A percentile compares a stretch with the other conserved stretches of the same genome.
phyloP scores from a whole-genome alignment of 2,888 invertebrate species.

The Kuschelorhynchus macadamiae region DNA sequence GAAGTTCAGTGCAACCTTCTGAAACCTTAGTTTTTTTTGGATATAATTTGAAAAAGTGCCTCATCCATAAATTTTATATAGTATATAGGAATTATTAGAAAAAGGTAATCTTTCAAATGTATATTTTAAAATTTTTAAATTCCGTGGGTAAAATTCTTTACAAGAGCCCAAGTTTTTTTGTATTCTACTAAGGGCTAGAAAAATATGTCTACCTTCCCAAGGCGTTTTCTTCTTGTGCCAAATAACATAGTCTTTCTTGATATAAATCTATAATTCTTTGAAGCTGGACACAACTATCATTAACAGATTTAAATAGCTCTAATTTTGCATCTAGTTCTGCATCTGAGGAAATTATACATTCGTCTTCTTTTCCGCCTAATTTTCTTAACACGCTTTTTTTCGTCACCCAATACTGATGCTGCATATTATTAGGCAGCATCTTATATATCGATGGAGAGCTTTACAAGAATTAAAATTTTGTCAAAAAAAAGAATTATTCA shows the following conservation, averaged over 20 bases:
- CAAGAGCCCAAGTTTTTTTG: too few species aligned
- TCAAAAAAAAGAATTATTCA: constrained; percentile 7
- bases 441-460: neutral
- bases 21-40: too few species aligned
- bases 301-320: constrained; percentile 92
- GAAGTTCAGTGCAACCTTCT: too few species aligned
- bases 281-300: constrained; percentile 89
- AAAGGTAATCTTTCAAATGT: too few species aligned
- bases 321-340: constrained; percentile 97
- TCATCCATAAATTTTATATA: too few species aligned
- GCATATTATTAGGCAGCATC: constrained; percentile 72
- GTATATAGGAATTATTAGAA: too few species aligned
- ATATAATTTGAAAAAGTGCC: too few species aligned
- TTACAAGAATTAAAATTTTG: constrained; percentile 13
- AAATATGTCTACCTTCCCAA: constrained; percentile 80
- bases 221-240: constrained; percentile 96
- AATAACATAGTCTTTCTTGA: constrained; percentile 91
- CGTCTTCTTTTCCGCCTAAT: constrained; percentile 97
- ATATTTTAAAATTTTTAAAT: too few species aligned
- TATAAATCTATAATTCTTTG: constrained; percentile 93
- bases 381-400: constrained; percentile 95
- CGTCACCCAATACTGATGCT: constrained; percentile 98
- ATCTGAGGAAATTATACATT: constrained; percentile 96
- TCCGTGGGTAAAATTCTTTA: too few species aligned
- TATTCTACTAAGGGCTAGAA: too few species aligned